Evolutionary conservation across 1,140 invertebrate genomes (phyloP).

Genomic region (Riptortus pedestris): DNA sequence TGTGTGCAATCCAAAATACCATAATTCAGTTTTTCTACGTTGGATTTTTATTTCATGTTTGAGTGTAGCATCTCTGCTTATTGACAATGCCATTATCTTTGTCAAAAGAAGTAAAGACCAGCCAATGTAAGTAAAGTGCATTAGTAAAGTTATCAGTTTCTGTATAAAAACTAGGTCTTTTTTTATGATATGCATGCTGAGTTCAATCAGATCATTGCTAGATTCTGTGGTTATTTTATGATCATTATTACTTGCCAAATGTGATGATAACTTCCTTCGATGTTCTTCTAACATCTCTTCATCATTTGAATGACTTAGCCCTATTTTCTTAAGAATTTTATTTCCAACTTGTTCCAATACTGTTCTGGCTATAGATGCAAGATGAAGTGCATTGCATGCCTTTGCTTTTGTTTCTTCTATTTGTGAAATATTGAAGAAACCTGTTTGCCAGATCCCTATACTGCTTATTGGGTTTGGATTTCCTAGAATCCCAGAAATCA

Average conservation of each 20-base stretch:
- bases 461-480: conserved; percentile 4
- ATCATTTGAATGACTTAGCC: background rate
- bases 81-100: background rate
- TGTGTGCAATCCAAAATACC: conserved; percentile 1
- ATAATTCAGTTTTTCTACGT: background rate
- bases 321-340: background rate
- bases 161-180: background rate
- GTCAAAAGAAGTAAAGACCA: background rate
- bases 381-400: background rate
- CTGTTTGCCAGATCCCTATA: background rate
- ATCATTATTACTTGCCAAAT: background rate
- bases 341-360: conserved; percentile 3
- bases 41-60: background rate
- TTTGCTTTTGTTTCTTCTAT: background rate
- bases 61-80: background rate
- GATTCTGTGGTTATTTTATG: background rate
- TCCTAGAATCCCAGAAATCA: background rate
- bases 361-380: background rate
- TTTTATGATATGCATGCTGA: background rate
- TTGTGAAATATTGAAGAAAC: background rate
- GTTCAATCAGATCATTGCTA: background rate
- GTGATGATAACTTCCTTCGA: background rate
- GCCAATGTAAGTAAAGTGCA: background rate
- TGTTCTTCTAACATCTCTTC: background rate
- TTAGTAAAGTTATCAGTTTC: background rate